phyloP scores from a whole-genome alignment of 2,113 vertebrate species.

The Leptobrachium leishanense region DNA sequence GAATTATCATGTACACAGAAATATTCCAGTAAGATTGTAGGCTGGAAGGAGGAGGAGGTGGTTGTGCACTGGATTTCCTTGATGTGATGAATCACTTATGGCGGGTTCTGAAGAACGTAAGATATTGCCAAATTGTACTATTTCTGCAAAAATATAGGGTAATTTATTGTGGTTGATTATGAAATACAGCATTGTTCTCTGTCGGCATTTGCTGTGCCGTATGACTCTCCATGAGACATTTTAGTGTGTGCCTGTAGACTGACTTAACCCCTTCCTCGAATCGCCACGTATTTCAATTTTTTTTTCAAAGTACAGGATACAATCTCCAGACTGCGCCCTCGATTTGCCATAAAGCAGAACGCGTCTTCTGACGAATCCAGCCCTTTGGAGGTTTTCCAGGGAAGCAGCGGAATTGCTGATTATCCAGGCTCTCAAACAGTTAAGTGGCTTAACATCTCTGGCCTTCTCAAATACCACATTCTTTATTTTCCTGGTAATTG shows the following conservation, averaged over 20 bases:
- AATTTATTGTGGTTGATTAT: slow-evolving; percentile 25
- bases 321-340: no score
- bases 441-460: neutral
- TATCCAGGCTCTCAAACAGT: neutral
- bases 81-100: neutral
- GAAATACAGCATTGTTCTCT: slow-evolving; percentile 21
- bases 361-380: no score
- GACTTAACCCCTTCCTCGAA: neutral
- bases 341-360: no score
- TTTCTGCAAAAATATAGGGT: neutral
- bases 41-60: neutral
- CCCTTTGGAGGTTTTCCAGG: no score
- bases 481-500: slow-evolving; percentile 29
- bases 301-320: no score
- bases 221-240: slow-evolving; percentile 30
- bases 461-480: slow-evolving; percentile 27
- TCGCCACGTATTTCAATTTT: no score
- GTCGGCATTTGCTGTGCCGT: neutral
- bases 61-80: neutral
- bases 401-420: neutral
- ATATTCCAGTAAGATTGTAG: no score
- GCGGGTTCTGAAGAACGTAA: neutral
- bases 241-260: neutral
- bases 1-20: no score
- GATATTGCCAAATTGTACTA: no score